phyloP scores from a whole-genome alignment of 1,140 invertebrate species.

The Schlechtendalia chinensis region DNA sequence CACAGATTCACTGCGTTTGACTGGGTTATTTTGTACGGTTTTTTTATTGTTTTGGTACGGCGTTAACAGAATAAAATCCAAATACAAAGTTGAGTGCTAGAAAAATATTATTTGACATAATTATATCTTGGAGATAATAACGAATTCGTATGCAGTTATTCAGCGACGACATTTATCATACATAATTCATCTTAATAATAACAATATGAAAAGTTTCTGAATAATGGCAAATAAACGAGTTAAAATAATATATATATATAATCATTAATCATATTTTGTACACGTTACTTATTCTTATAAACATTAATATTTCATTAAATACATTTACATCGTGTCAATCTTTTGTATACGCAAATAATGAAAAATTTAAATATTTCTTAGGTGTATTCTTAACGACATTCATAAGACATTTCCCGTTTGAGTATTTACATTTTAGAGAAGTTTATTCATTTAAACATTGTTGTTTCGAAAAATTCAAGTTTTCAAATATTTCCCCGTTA shows the following conservation, averaged over 20 bases:
- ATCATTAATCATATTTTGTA: conserved; percentile 1
- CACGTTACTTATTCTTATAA: neutral
- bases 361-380: too few species aligned
- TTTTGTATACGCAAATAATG: neutral
- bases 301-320: neutral
- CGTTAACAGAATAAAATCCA: neutral
- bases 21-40: too few species aligned
- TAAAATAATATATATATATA: neutral
- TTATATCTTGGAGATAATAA: neutral
- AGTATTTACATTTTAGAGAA: too few species aligned
- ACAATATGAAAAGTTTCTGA: neutral
- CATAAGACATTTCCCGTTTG: too few species aligned
- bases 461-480: too few species aligned
- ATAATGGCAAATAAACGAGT: neutral
- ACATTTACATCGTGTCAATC: neutral
- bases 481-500: too few species aligned
- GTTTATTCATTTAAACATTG: too few species aligned
- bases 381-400: too few species aligned
- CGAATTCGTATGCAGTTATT: neutral
- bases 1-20: too few species aligned
- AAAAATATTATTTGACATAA: too few species aligned
- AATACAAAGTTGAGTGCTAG: neutral
- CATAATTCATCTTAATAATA: neutral
- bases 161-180: neutral
- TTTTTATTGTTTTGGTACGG: too few species aligned